Conservation (phyloP, 2,113 vertebrate species). For the Campylomormyrus numenius region DNA sequence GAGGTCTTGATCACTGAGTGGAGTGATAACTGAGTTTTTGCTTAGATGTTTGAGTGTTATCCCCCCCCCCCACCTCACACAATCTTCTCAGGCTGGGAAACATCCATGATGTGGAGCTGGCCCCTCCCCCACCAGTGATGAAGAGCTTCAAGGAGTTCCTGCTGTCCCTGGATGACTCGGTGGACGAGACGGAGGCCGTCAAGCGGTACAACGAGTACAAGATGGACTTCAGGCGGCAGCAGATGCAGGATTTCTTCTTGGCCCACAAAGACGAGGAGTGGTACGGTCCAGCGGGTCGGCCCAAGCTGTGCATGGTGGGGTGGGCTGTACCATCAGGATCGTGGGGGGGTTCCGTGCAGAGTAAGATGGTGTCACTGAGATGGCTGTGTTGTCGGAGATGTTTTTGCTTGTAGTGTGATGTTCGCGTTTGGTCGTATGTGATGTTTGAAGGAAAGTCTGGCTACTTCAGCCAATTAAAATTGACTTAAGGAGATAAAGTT, state of each 20-base stretch:
- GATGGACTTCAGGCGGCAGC: slow-evolving; percentile 82
- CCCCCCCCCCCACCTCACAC: background rate
- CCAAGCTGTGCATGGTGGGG: background rate
- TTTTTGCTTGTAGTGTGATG: background rate
- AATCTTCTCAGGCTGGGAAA: slow-evolving; percentile 68
- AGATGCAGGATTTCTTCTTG: slow-evolving; percentile 94
- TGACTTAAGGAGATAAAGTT: background rate
- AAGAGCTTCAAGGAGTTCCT: slow-evolving; percentile 90
- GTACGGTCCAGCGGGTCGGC: slow-evolving; percentile 53
- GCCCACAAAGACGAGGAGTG: slow-evolving; percentile 92
- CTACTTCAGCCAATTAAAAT: background rate
- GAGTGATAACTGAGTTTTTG: background rate
- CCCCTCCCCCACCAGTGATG: slow-evolving; percentile 77
- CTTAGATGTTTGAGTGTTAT: background rate
- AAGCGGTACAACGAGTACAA: slow-evolving; percentile 92
- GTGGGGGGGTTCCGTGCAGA: background rate
- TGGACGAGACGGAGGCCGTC: slow-evolving; percentile 85
- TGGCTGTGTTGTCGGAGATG: background rate
- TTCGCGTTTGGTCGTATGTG: background rate
- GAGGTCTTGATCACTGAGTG: background rate
- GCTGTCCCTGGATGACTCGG: slow-evolving; percentile 79
- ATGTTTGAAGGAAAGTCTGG: background rate
- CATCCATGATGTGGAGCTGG: slow-evolving; percentile 79
- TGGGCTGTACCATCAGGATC: background rate
- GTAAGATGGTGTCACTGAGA: background rate